Evolutionary conservation across 2,113 vertebrate genomes (phyloP).

Genomic region (Agapornis roseicollis): DNA sequence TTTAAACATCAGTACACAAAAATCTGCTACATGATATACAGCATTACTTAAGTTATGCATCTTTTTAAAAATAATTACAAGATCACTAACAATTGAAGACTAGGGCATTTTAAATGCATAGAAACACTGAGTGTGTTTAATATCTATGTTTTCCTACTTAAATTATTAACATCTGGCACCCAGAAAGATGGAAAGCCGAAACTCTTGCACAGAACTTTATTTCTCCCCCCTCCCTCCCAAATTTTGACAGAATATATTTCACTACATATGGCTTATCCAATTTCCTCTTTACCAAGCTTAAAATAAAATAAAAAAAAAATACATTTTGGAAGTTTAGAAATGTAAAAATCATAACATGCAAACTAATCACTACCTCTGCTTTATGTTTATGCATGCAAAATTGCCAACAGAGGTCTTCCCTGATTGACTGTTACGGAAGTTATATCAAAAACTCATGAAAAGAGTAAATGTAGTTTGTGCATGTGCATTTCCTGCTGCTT

Average conservation of each 20-base stretch:
- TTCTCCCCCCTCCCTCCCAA: not conserved
- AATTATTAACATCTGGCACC: not conserved
- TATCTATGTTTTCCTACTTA: not conserved
- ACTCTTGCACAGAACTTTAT: not conserved
- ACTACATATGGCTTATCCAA: not conserved
- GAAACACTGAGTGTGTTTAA: not conserved
- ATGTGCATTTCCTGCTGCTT: not conserved
- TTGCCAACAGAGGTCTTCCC: not conserved
- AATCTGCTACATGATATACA: not conserved
- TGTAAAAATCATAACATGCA: not conserved
- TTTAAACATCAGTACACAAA: not conserved
- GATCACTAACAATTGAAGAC: not conserved
- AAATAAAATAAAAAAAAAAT: not conserved
- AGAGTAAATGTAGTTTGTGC: not conserved
- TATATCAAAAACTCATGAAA: not conserved
- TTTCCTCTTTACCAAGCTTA: not conserved
- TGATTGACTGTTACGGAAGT: not conserved
- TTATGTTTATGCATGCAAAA: not conserved
- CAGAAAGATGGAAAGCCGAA: not conserved
- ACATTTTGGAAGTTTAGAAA: not conserved
- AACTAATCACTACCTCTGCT: not conserved
- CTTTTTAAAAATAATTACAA: not conserved
- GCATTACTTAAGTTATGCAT: rapidly evolving
- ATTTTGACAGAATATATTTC: not conserved
- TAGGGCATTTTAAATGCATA: not conserved